Evolutionary conservation across 1,140 invertebrate species (phyloP).

Genomic region (Tetragonula clypearis): DNA sequence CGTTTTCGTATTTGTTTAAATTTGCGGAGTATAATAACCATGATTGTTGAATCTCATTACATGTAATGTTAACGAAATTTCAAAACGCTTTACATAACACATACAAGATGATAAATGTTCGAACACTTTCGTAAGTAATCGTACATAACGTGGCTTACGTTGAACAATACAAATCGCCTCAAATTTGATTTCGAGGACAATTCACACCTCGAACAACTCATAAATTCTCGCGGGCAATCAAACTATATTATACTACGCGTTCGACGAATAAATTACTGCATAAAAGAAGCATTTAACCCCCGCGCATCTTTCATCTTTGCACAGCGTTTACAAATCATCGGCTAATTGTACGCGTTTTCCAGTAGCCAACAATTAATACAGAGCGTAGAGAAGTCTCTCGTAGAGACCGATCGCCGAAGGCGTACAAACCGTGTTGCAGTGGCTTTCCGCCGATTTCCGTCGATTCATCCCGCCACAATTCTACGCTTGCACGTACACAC

Average conservation of each 20-base stretch:
- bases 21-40: too few species aligned
- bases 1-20: too few species aligned
- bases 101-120: too few species aligned
- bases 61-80: too few species aligned
- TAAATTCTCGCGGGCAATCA: not conserved
- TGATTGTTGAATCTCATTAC: too few species aligned
- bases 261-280: not conserved
- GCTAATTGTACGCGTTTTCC: conserved; percentile 58
- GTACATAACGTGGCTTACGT: not conserved
- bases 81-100: too few species aligned
- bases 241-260: not conserved
- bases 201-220: not conserved
- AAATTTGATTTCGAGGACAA: not conserved
- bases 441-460: conserved; percentile 62
- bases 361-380: conserved; percentile 57
- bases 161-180: not conserved
- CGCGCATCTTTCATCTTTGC: not conserved
- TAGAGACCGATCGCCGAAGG: conserved; percentile 34
- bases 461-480: conserved; percentile 56
- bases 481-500: not conserved
- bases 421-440: conserved; percentile 32
- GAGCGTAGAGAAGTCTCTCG: conserved; percentile 27
- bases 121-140: too few species aligned
- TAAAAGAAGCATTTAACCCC: not conserved
- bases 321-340: conserved; percentile 22